Conservation (phyloP, 2,797 vertebrate species). For the Helicolenus hilgendorfi region DNA sequence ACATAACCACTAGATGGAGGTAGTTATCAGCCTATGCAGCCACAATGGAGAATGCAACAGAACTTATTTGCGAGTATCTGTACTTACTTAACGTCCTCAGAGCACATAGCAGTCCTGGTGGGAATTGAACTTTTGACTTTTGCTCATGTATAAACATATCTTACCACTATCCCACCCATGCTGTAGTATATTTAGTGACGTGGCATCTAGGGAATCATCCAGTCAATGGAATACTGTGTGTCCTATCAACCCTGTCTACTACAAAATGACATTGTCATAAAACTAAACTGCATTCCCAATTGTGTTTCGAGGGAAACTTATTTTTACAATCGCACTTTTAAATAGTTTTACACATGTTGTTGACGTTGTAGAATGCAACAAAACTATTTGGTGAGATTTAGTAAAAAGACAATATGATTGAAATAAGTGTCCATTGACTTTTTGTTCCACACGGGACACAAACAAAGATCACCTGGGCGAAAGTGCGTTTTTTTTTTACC, state of each 20-base stretch:
- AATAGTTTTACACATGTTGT: no score
- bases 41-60: not conserved
- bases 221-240: not conserved
- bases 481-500: no score
- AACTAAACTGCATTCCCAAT: no score
- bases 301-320: no score
- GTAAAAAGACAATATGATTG: no score
- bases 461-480: no score
- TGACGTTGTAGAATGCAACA: no score
- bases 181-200: not conserved
- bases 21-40: conserved; percentile 2
- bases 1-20: conserved; percentile 75
- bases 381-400: no score
- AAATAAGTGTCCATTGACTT: no score
- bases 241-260: not conserved
- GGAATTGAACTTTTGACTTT: conserved; percentile 11
- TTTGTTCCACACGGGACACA: no score
- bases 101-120: not conserved
- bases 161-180: not conserved
- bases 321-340: no score
- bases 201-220: not conserved
- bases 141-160: not conserved
- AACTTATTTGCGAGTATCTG: not conserved
- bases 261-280: no score
- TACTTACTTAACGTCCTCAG: not conserved